A percentile compares a stretch with the other conserved stretches of the same genome.
phyloP scores from a whole-genome alignment of 2,113 vertebrate genomes.

The Sceloporus undulatus region DNA sequence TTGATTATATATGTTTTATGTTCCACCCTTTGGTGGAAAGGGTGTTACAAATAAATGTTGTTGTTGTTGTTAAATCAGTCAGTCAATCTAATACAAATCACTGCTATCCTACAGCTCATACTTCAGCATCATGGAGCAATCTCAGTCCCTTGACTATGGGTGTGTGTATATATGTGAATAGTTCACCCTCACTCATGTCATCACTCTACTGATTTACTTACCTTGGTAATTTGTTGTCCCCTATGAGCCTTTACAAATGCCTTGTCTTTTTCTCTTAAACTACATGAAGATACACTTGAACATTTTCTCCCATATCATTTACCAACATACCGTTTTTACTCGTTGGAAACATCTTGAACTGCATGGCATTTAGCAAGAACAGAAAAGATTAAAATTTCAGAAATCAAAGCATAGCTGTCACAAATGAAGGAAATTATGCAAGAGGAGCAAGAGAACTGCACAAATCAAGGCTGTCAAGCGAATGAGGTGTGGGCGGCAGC shows the following conservation, averaged over 20 bases:
- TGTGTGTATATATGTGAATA: too few relatives aligned
- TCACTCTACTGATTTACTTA: not conserved
- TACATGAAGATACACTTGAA: not conserved
- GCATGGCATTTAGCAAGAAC: slow-evolving; percentile 3
- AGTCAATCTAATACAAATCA: too few relatives aligned
- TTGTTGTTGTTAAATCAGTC: too few relatives aligned
- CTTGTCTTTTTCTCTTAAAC: not conserved
- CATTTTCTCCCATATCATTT: slow-evolving; percentile 9
- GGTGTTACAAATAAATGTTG: too few relatives aligned
- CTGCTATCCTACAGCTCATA: too few relatives aligned
- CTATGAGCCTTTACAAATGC: not conserved
- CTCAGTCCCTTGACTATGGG: too few relatives aligned
- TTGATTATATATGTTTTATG: too few relatives aligned
- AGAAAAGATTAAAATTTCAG: slow-evolving; percentile 17
- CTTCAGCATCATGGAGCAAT: too few relatives aligned
- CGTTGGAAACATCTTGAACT: slow-evolving; percentile 21
- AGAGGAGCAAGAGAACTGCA: slow-evolving; percentile 4
- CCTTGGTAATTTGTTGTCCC: not conserved
- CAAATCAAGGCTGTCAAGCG: slow-evolving; percentile 11
- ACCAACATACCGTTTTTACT: slow-evolving; percentile 13
- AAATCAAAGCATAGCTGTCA: slow-evolving; percentile 19
- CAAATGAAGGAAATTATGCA: slow-evolving; percentile 18
- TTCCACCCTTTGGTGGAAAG: too few relatives aligned
- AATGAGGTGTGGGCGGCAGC: slow-evolving; percentile 12
- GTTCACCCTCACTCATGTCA: not conserved